Evolutionary conservation across 2,113 vertebrate genomes (phyloP).

Genomic region (Sturnus vulgaris): DNA sequence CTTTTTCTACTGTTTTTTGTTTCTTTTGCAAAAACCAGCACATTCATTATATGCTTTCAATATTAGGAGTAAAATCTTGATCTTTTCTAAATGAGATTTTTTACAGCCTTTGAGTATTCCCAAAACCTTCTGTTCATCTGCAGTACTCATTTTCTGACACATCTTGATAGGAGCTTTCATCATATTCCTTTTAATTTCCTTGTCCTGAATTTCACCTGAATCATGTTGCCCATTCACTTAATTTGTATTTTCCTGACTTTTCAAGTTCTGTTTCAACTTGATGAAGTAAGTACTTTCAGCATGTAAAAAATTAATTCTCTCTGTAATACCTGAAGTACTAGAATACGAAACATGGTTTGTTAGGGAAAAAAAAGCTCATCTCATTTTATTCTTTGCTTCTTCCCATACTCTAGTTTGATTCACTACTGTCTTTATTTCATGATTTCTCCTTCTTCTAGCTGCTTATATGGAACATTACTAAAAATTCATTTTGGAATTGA

Average conservation of each 20-base stretch:
- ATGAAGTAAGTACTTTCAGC: background rate
- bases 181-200: background rate
- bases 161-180: background rate
- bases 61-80: background rate
- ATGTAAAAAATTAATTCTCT: background rate
- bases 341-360: background rate
- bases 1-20: background rate
- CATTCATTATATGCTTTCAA: background rate
- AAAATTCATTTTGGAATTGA: background rate
- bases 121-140: background rate
- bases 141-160: background rate
- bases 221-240: background rate
- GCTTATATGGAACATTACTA: background rate
- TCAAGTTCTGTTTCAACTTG: background rate
- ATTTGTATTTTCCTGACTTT: background rate
- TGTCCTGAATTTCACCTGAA: background rate
- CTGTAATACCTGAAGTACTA: background rate
- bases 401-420: background rate
- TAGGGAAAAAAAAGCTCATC: background rate
- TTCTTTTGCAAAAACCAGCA: background rate
- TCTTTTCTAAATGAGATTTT: background rate
- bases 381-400: background rate
- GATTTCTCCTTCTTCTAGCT: background rate
- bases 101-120: background rate
- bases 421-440: background rate